Conservation (phyloP, 2,113 vertebrate species). For the Syrmaticus mikado region DNA sequence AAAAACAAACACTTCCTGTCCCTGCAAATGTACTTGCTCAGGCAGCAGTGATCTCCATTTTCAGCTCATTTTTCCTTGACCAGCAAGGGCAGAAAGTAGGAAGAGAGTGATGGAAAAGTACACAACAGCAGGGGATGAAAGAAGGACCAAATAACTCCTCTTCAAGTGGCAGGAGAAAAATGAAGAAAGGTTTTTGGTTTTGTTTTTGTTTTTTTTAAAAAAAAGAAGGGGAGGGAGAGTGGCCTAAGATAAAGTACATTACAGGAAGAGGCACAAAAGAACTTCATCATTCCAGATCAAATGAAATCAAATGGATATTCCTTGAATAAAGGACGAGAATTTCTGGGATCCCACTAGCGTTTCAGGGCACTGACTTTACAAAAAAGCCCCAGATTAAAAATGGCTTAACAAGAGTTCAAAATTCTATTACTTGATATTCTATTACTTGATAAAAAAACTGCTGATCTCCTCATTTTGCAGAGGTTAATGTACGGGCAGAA, state of each 20-base stretch:
- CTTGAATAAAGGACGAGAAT: neutral
- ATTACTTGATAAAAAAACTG: neutral
- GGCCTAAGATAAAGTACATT: neutral
- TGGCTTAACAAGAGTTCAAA: neutral
- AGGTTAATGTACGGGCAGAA: neutral
- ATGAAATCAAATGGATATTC: neutral
- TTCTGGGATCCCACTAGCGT: neutral
- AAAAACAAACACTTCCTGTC: neutral
- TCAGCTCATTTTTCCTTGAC: neutral
- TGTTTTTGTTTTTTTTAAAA: neutral
- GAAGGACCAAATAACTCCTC: neutral
- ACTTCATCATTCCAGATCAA: neutral
- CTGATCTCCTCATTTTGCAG: neutral
- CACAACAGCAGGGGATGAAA: neutral
- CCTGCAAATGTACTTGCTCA: fast-evolving
- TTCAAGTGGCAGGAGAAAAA: neutral
- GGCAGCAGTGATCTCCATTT: neutral
- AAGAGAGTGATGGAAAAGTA: neutral
- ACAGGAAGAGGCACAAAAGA: neutral
- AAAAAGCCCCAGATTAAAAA: neutral
- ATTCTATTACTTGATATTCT: neutral
- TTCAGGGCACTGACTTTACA: neutral
- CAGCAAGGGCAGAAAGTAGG: neutral
- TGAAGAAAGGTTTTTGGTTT: neutral
- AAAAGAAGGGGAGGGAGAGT: neutral